Conservation (phyloP, 2,113 vertebrate species). For the Phrynosoma platyrhinos region DNA sequence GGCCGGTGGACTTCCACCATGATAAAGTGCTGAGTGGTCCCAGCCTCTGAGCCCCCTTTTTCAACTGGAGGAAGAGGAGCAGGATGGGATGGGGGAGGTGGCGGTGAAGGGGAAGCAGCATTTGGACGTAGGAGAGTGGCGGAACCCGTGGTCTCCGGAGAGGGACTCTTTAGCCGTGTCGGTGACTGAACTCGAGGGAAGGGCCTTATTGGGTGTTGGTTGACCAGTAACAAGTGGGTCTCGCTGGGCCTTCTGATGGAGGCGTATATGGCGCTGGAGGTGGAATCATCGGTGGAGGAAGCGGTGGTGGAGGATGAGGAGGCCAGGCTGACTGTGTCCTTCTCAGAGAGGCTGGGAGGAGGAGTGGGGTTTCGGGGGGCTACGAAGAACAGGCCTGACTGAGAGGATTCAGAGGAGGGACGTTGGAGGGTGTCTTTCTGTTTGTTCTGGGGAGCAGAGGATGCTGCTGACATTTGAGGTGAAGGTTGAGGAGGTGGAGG, state of each 20-base stretch:
- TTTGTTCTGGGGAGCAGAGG: slow-evolving; percentile 55
- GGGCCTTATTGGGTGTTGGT: slow-evolving; percentile 86
- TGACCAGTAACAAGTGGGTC: slow-evolving; percentile 82
- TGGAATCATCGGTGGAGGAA: slow-evolving; percentile 52
- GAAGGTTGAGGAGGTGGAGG: slow-evolving; percentile 81
- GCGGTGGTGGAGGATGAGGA: slow-evolving; percentile 41
- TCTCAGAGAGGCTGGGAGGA: slow-evolving; percentile 57
- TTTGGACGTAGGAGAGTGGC: slow-evolving; percentile 47
- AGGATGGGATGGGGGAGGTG: neutral
- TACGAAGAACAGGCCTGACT: slow-evolving; percentile 88
- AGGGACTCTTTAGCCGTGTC: neutral
- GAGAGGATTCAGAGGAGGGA: slow-evolving; percentile 86
- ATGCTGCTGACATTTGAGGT: slow-evolving; percentile 46
- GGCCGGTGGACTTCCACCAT: slow-evolving; percentile 95
- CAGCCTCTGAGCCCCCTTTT: slow-evolving; percentile 63
- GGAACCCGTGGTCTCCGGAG: neutral
- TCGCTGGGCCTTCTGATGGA: slow-evolving; percentile 75
- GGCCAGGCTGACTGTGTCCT: slow-evolving; percentile 55
- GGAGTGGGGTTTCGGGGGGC: slow-evolving; percentile 74
- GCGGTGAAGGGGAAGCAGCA: slow-evolving; percentile 45
- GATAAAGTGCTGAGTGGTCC: slow-evolving; percentile 88
- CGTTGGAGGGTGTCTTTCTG: slow-evolving; percentile 75
- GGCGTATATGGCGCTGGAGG: slow-evolving; percentile 74
- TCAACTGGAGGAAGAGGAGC: slow-evolving; percentile 72
- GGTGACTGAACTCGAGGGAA: slow-evolving; percentile 95